Percentiles rank a stretch among this genome's conserved stretches.
Conservation (phyloP, 2,113 vertebrate species). For the Poecilia latipinna region DNA sequence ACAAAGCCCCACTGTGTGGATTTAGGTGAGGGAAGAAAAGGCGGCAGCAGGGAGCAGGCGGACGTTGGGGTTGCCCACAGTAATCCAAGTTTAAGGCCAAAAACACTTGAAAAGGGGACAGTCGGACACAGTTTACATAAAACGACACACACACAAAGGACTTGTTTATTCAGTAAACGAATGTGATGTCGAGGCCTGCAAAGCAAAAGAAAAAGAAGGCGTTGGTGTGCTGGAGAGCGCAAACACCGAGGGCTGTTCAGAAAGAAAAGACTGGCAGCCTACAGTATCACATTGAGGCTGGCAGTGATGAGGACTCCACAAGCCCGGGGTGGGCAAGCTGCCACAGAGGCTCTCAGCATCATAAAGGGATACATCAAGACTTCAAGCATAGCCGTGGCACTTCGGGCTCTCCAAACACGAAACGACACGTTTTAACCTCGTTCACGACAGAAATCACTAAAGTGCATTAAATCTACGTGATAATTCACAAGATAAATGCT, state of each 20-base stretch:
- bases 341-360: slow-evolving; percentile 72
- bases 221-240: slow-evolving; percentile 3
- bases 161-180: slow-evolving; percentile 14
- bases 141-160: slow-evolving; percentile 10
- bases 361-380: slow-evolving; percentile 61
- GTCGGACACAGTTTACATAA: slow-evolving; percentile 17
- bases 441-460: neutral
- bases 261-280: slow-evolving; percentile 26
- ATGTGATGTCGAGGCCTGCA: slow-evolving; percentile 9
- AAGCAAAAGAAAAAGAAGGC: slow-evolving; percentile 26
- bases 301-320: slow-evolving; percentile 40
- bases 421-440: slow-evolving; percentile 25
- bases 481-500: neutral
- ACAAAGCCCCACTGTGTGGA: slow-evolving; percentile 56
- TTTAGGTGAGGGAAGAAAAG: slow-evolving; percentile 36
- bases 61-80: slow-evolving; percentile 43
- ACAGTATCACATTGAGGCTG: slow-evolving; percentile 37
- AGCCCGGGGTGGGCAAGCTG: slow-evolving; percentile 54
- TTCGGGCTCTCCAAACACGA: slow-evolving; percentile 31
- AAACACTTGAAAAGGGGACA: slow-evolving; percentile 38
- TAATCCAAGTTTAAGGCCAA: slow-evolving; percentile 46
- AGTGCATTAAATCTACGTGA: slow-evolving; percentile 9
- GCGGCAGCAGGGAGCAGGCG: slow-evolving; percentile 45
- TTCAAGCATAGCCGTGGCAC: slow-evolving; percentile 28
- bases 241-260: slow-evolving; percentile 24